Conservation (phyloP, 2,797 vertebrate genomes). For the Rhinichthys osculus region DNA sequence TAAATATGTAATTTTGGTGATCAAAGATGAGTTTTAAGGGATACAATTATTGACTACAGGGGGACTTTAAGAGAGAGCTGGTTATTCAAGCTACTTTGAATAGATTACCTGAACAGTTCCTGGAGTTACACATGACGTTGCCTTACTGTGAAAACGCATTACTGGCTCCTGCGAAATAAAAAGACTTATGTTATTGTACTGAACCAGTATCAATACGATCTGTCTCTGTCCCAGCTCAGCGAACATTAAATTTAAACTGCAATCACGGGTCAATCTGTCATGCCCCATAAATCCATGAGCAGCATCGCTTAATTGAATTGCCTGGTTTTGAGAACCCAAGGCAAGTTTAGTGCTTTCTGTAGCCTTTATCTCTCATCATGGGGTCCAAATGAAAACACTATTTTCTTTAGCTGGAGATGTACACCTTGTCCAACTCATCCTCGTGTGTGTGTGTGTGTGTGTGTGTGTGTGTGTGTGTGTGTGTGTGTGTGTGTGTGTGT, state of each 20-base stretch:
- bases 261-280: slow-evolving; percentile 42
- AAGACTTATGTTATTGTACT: slow-evolving; percentile 6
- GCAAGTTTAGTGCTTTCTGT: slow-evolving; percentile 2
- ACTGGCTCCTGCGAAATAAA: not conserved
- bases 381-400: slow-evolving; percentile 41
- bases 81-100: slow-evolving; percentile 7
- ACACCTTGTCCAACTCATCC: not conserved
- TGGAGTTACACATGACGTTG: not conserved
- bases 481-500: not conserved
- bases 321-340: slow-evolving; percentile 42
- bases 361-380: slow-evolving; percentile 50
- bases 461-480: no score
- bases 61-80: not conserved
- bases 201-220: slow-evolving; percentile 30
- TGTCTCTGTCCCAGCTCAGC: slow-evolving; percentile 14
- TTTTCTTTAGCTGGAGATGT: slow-evolving; percentile 40
- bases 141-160: not conserved
- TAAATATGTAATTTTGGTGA: no score
- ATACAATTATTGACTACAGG: no score
- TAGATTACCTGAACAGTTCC: not conserved
- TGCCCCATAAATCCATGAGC: slow-evolving; percentile 47
- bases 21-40: no score
- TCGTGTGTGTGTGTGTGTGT: not conserved
- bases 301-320: slow-evolving; percentile 53
- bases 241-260: slow-evolving; percentile 39